A percentile compares a stretch with the other conserved stretches of the same genome.
These are phyloP conservation scores for Byasa hedistus DNA, from an alignment of 2,888 invertebrate genomes.

Conservation along the genomic window DNA sequence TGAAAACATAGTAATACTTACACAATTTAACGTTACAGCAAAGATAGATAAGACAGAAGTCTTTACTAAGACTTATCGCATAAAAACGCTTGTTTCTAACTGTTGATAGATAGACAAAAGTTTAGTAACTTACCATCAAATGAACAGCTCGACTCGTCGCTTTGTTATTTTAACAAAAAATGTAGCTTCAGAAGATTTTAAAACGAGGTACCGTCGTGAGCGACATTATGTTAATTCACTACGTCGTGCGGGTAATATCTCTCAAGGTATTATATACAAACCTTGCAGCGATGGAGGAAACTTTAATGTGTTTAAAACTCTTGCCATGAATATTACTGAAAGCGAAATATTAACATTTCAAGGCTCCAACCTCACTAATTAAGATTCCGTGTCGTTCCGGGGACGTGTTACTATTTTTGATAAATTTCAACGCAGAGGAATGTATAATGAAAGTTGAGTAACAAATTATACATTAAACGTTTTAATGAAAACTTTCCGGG, in stretches of 20 bases:
- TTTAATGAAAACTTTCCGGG: background rate
- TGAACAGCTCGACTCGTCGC: background rate
- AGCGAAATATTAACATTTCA: constrained; percentile 21
- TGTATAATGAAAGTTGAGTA: background rate
- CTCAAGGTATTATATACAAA: constrained; percentile 21
- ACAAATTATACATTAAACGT: background rate
- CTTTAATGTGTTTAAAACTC: constrained; percentile 27
- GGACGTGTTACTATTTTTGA: constrained; percentile 14
- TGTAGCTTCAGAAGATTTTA: background rate
- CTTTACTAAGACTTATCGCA: background rate
- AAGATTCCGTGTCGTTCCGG: constrained; percentile 17
- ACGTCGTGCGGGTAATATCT: constrained; percentile 19
- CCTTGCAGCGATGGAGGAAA: constrained; percentile 25
- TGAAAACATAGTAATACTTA: background rate
- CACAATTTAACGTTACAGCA: background rate
- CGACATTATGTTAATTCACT: constrained; percentile 22
- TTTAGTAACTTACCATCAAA: background rate
- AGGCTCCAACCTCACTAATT: constrained; percentile 13
- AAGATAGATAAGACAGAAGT: background rate
- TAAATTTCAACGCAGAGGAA: background rate
- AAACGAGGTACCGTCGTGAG: constrained; percentile 13
- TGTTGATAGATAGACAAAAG: background rate
- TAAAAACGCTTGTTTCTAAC: background rate
- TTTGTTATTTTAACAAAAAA: background rate
- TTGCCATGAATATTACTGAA: constrained; percentile 27